Conservation (phyloP, 2,113 vertebrate genomes). For the Mystacornis crossleyi region DNA sequence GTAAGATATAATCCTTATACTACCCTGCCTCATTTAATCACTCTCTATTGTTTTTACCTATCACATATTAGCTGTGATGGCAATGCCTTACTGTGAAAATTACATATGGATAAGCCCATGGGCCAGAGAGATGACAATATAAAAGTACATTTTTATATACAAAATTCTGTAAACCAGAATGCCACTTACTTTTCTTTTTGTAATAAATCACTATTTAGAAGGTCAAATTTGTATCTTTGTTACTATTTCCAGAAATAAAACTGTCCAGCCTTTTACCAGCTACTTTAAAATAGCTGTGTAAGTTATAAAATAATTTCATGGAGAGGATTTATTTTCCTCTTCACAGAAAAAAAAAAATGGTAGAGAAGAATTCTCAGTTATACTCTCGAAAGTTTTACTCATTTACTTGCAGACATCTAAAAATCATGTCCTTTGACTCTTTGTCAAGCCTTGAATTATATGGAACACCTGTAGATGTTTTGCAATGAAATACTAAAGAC, state of each 20-base stretch:
- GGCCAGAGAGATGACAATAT: not conserved
- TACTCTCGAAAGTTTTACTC: not conserved
- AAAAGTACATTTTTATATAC: not conserved
- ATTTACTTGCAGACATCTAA: not conserved
- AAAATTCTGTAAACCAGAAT: not conserved
- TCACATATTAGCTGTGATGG: not conserved
- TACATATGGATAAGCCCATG: not conserved
- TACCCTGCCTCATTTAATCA: not conserved
- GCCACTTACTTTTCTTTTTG: not conserved
- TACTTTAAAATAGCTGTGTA: not conserved
- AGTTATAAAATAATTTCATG: not conserved
- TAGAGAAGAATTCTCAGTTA: not conserved
- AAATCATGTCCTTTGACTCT: not conserved
- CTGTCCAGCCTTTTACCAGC: not conserved
- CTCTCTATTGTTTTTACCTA: not conserved
- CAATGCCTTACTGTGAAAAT: not conserved
- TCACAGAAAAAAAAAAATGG: not conserved
- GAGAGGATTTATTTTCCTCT: not conserved
- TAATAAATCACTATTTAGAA: not conserved
- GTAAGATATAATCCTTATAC: not conserved
- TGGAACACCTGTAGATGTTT: not conserved
- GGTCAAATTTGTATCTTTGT: not conserved
- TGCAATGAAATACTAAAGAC: not conserved
- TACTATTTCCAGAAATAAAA: not conserved
- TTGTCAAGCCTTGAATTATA: not conserved